Percentiles rank a stretch among this genome's conserved stretches.
Evolutionary conservation across 2,113 vertebrate species (phyloP).

Genomic region (Damaliscus lunatus): DNA sequence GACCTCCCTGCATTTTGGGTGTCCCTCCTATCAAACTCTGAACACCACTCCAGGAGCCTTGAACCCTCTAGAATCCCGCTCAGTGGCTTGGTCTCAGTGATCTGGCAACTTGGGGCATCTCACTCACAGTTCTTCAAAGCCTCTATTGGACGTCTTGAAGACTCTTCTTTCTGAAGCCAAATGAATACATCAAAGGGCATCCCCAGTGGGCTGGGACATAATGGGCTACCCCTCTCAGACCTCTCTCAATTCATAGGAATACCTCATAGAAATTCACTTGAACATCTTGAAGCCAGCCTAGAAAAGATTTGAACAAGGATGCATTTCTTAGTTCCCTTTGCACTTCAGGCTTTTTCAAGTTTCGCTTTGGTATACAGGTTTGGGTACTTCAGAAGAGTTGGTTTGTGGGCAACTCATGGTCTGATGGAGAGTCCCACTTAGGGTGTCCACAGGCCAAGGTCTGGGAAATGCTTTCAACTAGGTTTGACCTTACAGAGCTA

Average conservation of each 20-base stretch:
- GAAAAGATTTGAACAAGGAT: background rate
- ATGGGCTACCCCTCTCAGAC: background rate
- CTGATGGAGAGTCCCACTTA: background rate
- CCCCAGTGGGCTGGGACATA: too few species aligned
- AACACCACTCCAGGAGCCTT: background rate
- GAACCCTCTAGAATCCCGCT: background rate
- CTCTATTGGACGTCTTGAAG: background rate
- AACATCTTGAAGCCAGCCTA: background rate
- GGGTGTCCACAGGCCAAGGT: background rate
- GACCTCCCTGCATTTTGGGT: background rate
- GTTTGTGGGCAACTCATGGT: background rate
- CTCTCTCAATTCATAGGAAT: background rate
- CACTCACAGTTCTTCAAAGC: background rate
- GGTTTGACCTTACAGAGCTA: background rate
- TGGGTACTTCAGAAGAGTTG: background rate
- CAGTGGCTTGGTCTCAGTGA: background rate
- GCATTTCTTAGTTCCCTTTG: background rate
- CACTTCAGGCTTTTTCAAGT: background rate
- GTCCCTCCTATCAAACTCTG: background rate
- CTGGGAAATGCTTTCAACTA: background rate
- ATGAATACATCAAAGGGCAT: background rate
- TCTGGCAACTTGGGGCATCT: background rate
- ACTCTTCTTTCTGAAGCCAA: background rate
- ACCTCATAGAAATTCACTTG: background rate
- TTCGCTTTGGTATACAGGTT: background rate